Evolutionary conservation across 2,113 vertebrate species (phyloP).

Genomic region (Rostratula benghalensis): DNA sequence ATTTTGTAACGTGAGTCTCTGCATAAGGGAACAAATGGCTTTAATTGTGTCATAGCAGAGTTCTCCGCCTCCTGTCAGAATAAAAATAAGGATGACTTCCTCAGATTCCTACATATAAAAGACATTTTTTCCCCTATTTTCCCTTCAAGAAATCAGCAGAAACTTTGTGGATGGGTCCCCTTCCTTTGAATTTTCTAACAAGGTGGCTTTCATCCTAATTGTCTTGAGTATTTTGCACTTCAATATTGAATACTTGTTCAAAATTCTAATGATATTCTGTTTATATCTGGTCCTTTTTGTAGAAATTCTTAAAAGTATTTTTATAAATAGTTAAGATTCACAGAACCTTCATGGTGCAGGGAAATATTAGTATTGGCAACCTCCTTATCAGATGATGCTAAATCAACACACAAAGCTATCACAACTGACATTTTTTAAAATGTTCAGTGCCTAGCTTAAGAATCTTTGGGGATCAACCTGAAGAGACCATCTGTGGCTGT

Average conservation of each 20-base stretch:
- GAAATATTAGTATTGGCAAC: neutral
- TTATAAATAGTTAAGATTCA: neutral
- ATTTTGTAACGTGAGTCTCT: neutral
- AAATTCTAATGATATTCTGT: neutral
- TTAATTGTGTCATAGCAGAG: neutral
- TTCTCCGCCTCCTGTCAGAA: neutral
- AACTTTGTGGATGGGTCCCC: neutral
- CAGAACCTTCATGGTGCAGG: neutral
- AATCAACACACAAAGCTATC: neutral
- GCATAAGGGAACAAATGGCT: neutral
- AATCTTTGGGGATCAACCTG: neutral
- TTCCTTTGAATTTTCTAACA: neutral
- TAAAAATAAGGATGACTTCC: neutral
- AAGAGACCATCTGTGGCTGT: neutral
- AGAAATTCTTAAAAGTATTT: neutral
- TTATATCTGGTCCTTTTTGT: neutral
- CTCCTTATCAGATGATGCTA: neutral
- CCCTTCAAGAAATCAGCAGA: neutral
- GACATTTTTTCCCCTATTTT: neutral
- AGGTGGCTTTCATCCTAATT: neutral
- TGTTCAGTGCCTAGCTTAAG: neutral
- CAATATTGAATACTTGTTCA: neutral
- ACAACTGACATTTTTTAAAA: neutral
- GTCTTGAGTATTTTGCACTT: neutral
- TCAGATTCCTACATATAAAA: neutral